Evolutionary conservation across 2,797 vertebrate genomes (phyloP).

Genomic region (Scolopax rusticola): DNA sequence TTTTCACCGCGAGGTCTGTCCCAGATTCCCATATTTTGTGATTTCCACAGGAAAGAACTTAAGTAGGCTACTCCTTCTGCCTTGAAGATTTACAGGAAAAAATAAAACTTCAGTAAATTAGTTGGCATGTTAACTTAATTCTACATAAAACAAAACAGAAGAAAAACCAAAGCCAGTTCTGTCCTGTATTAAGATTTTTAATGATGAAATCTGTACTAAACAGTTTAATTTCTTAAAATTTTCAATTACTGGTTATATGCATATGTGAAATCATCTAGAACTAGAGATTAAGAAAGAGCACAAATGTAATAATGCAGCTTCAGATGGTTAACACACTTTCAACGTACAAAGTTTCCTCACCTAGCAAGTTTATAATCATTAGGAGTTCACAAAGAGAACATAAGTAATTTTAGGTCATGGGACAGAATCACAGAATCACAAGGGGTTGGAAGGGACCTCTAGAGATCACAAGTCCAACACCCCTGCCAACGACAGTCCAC

Average conservation of each 20-base stretch:
- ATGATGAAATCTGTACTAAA: neutral
- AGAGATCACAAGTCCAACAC: too few species aligned
- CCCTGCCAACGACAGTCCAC: too few species aligned
- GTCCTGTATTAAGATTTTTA: neutral
- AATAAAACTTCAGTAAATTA: neutral
- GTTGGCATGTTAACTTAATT: neutral
- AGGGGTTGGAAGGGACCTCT: too few species aligned
- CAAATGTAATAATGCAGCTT: neutral
- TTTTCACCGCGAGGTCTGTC: slow-evolving; percentile 86
- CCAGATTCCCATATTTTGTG: slow-evolving; percentile 83
- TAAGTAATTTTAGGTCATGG: neutral
- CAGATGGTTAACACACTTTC: neutral
- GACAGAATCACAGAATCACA: too few species aligned
- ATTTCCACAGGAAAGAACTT: slow-evolving; percentile 95
- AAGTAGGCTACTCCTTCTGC: slow-evolving; percentile 94
- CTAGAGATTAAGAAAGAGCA: neutral
- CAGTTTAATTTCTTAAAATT: neutral
- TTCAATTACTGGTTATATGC: neutral
- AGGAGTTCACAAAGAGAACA: neutral
- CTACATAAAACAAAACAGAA: neutral
- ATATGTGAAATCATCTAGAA: neutral
- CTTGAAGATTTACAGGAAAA: slow-evolving; percentile 75
- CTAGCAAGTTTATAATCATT: neutral
- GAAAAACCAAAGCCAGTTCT: neutral
- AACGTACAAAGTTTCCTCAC: accelerated